Conservation (phyloP, 2,113 vertebrate species). For the Dipodomys spectabilis region DNA sequence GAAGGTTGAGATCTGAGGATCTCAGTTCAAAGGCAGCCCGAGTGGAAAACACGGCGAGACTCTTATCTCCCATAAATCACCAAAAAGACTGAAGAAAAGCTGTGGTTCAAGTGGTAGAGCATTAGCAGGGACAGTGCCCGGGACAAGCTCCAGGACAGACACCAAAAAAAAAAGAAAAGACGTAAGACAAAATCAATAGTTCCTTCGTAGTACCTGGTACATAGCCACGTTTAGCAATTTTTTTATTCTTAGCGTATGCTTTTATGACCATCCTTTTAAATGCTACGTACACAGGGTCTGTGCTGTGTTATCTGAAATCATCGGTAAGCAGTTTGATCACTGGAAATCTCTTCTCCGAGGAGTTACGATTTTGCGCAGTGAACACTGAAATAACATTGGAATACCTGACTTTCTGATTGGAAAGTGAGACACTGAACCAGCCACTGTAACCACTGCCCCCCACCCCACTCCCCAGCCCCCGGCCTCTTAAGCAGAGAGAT, state of each 20-base stretch:
- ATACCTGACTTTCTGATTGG: background rate
- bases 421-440: background rate
- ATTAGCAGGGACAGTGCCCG: too few species aligned
- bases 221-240: background rate
- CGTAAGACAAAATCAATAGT: too few species aligned
- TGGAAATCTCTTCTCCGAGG: background rate
- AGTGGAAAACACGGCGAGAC: too few species aligned
- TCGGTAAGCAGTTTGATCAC: background rate
- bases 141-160: too few species aligned
- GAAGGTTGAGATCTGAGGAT: too few species aligned
- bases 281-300: background rate
- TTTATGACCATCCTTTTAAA: background rate
- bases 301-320: background rate
- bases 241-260: background rate
- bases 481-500: slow-evolving; percentile 59
- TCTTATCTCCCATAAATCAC: too few species aligned
- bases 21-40: too few species aligned
- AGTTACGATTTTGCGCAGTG: background rate
- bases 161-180: too few species aligned
- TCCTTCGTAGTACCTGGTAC: background rate
- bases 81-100: too few species aligned
- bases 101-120: too few species aligned
- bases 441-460: background rate
- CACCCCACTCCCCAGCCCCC: background rate
- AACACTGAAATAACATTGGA: background rate